Evolutionary conservation across 2,888 invertebrate genomes (phyloP).

Genomic region (Byasa hedistus): DNA sequence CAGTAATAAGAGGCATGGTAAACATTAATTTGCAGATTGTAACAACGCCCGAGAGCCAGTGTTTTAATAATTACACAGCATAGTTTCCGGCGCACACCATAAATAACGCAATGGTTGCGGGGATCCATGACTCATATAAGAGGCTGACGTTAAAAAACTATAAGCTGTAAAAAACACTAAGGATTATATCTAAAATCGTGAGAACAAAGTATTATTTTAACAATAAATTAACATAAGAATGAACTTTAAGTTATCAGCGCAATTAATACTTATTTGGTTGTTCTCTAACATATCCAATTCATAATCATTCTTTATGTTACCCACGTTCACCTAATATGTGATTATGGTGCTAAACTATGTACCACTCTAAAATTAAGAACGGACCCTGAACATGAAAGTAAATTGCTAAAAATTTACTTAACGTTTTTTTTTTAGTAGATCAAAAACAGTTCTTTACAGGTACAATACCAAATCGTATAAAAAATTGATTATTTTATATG

Average conservation of each 20-base stretch:
- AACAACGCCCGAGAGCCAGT: slow-evolving; percentile 34
- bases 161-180: slow-evolving; percentile 12
- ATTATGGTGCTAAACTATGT: too few species aligned
- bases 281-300: too few species aligned
- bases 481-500: neutral
- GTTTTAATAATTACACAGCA: slow-evolving; percentile 40
- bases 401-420: too few species aligned
- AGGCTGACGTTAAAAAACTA: slow-evolving; percentile 45
- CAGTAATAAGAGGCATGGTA: neutral
- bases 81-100: slow-evolving; percentile 58
- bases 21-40: slow-evolving; percentile 27
- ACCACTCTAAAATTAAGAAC: too few species aligned
- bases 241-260: too few species aligned
- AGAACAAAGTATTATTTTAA: neutral
- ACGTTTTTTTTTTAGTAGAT: too few species aligned
- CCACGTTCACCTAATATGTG: too few species aligned
- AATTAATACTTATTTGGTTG: too few species aligned
- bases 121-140: slow-evolving; percentile 55
- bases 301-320: too few species aligned
- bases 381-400: too few species aligned
- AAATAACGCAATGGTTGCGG: slow-evolving; percentile 49
- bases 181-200: neutral
- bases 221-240: neutral
- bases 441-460: too few species aligned
- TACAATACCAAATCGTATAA: too few species aligned